Evolutionary conservation across 2,888 invertebrate species (phyloP).

Genomic region (Dendrolimus pini): DNA sequence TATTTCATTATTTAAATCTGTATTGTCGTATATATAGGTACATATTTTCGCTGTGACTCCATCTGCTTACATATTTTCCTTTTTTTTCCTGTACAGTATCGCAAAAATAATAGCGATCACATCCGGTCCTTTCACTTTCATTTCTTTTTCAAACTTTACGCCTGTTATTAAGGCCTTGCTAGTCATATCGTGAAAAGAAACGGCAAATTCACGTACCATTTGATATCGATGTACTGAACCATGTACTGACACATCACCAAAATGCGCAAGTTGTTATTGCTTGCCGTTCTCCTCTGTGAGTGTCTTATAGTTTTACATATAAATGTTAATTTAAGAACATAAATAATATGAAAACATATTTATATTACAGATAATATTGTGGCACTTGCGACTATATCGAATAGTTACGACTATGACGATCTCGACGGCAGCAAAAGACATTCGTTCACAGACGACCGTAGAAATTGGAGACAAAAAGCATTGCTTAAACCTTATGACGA

Average conservation of each 20-base stretch:
- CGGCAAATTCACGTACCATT: constrained; percentile 25
- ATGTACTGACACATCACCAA: constrained; percentile 21
- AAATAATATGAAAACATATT: constrained; percentile 10
- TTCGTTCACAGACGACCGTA: constrained; percentile 45
- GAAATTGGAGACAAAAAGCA: constrained; percentile 58
- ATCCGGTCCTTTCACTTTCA: background rate
- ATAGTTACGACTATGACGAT: constrained; percentile 57
- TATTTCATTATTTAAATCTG: no score
- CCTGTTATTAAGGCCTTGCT: constrained; percentile 21
- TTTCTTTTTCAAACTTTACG: background rate
- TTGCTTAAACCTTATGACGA: constrained; percentile 44
- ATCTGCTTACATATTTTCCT: no score
- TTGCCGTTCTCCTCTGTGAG: constrained; percentile 63
- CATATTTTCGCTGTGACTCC: no score
- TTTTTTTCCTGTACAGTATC: background rate
- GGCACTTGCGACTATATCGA: constrained; percentile 34
- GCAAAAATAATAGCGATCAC: background rate
- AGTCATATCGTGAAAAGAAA: constrained; percentile 31
- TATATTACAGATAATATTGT: constrained; percentile 54
- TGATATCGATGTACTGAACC: constrained; percentile 11
- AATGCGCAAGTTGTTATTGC: constrained; percentile 55
- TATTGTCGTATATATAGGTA: no score
- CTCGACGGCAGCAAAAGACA: constrained; percentile 44
- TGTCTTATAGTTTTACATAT: constrained; percentile 15
- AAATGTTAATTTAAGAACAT: constrained; percentile 6